phyloP scores from a whole-genome alignment of 2,797 vertebrate genomes.

The Remorina albescens region DNA sequence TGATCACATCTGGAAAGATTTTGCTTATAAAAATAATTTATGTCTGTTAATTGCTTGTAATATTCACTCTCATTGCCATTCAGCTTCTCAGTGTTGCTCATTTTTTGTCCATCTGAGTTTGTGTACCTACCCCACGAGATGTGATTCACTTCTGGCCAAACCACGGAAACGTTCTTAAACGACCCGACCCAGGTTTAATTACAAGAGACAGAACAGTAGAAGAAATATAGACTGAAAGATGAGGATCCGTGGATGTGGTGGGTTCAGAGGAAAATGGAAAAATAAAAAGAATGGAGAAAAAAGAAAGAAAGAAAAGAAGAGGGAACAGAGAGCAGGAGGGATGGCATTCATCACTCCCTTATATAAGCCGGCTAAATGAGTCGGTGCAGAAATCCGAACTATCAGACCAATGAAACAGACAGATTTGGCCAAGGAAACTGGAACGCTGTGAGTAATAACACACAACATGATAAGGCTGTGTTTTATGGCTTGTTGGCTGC shows the following conservation, averaged over 20 bases:
- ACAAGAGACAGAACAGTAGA: constrained; percentile 31
- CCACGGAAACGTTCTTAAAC: constrained; percentile 21
- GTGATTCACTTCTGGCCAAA: constrained; percentile 15
- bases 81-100: not conserved
- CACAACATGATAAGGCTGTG: constrained; percentile 37
- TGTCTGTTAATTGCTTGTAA: constrained; percentile 20
- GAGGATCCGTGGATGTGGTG: constrained; percentile 38
- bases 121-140: not conserved
- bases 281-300: constrained; percentile 21
- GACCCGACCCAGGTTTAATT: constrained; percentile 30
- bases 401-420: constrained; percentile 42
- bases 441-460: constrained; percentile 48
- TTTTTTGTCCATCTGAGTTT: constrained; percentile 3
- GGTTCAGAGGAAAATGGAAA: constrained; percentile 4
- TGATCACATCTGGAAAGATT: constrained; percentile 64
- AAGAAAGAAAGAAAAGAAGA: constrained; percentile 21
- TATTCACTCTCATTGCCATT: not conserved
- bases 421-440: constrained; percentile 42
- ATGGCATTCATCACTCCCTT: constrained; percentile 51
- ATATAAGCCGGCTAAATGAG: constrained; percentile 65
- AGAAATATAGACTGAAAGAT: constrained; percentile 33
- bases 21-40: constrained; percentile 34
- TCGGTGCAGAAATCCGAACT: constrained; percentile 59
- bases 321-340: constrained; percentile 42
- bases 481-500: constrained; percentile 36